Percentiles rank a stretch among this genome's conserved stretches.
Conservation (phyloP, 64 coral and sea anemone species). For the Stichodactyla helianthus region DNA sequence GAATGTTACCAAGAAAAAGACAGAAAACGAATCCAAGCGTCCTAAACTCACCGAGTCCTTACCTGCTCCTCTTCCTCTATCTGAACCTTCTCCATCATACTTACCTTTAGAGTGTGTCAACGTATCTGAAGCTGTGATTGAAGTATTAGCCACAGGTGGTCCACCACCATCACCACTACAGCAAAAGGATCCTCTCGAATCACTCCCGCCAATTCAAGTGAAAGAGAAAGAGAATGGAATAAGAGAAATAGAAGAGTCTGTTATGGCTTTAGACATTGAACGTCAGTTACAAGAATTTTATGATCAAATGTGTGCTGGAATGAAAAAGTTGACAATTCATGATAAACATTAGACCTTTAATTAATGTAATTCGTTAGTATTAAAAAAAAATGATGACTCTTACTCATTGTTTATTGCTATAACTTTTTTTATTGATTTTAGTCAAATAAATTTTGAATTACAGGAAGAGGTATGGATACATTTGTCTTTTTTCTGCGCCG, state of each 20-base stretch:
- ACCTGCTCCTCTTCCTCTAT: not conserved
- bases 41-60: conserved; percentile 2
- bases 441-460: too few relatives aligned
- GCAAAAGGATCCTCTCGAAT: not conserved
- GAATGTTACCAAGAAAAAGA: not conserved
- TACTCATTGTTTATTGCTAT: not conserved
- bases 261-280: conserved; percentile 7
- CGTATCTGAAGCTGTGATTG: not conserved
- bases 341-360: not conserved
- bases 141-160: not conserved
- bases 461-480: too few relatives aligned
- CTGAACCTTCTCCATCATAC: not conserved
- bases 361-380: not conserved
- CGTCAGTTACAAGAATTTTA: conserved; percentile 2
- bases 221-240: not conserved
- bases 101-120: not conserved
- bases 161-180: not conserved
- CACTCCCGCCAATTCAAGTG: not conserved
- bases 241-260: not conserved
- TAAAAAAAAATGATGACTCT: not conserved
- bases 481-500: too few relatives aligned
- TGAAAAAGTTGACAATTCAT: not conserved
- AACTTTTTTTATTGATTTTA: not conserved
- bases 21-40: not conserved
- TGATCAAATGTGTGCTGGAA: not conserved